Evolutionary conservation across 1,140 invertebrate genomes (phyloP), one percentile per base, ranked within the genome.

Genomic region (Zaprionus kolodkinae): DNA sequence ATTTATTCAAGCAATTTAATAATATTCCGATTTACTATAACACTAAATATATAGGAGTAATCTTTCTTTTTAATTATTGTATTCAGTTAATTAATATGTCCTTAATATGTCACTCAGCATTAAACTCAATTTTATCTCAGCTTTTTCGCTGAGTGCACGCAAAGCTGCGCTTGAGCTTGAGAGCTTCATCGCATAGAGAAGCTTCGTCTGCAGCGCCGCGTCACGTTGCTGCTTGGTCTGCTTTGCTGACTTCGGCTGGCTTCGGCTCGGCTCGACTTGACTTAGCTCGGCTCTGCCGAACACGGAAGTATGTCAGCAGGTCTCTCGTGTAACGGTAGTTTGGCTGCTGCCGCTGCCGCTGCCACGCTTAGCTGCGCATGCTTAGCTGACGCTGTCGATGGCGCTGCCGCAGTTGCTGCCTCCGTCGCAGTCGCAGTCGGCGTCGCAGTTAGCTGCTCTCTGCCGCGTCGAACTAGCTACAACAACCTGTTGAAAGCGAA

Each of bases 301-400:
- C 91, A 79, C 91, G 91, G 91, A 92, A 92, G 91, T 92, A 86
- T 92, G 91, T 92, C 91, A 92, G 91, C 91, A 92, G 91, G 91
- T 92, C 91, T 92, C 89, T 92, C 74, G 80, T 78, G 63, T 92
- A 92, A 92, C 91, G 91, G 91, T 92, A 91, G 81, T 91, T 92
- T 89, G 69, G 73, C 76, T 76, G 75, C 71, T 74, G 66, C 75
- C 45, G 27, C 63, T 43, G 72, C 45, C 38, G 75, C 59, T 56
- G 81, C 66, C 79, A 89, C 81, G 85, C 85, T 88, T 85, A 88
- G 85, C 75, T 88, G 85, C 81, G 80, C 77, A 87, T 88, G 84
- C 68, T 78, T 82, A 86, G 56, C 84, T 76, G 82, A 76, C 79
- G 72, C 72, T 70, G 69, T 61, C 15, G 40, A 35, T 48, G 43